Conservation (phyloP, 1,140 invertebrate genomes). For the Zaprionus lachaisei region DNA sequence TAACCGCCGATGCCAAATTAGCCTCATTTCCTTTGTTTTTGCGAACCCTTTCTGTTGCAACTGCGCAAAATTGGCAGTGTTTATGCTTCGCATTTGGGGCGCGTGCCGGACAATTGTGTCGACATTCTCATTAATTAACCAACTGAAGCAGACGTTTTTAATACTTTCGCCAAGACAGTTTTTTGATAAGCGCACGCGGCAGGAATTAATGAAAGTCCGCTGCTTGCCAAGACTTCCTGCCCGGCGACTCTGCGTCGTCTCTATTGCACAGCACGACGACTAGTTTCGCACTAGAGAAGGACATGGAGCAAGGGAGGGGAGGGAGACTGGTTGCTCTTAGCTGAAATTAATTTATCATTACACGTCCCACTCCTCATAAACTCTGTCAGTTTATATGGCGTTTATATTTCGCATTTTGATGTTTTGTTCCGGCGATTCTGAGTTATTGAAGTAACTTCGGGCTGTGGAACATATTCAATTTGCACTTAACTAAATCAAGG, state of each 20-base stretch:
- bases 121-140: constrained; percentile 66
- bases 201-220: constrained; percentile 68
- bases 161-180: constrained; percentile 45
- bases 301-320: not conserved
- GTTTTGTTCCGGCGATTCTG: not conserved
- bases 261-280: constrained; percentile 20
- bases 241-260: constrained; percentile 16
- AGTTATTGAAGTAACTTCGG: not conserved
- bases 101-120: constrained; percentile 25
- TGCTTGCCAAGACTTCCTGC: not conserved
- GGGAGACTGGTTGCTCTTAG: constrained; percentile 11
- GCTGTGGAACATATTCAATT: not conserved
- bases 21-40: too few relatives aligned
- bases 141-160: constrained; percentile 58
- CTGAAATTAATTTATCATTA: constrained; percentile 63
- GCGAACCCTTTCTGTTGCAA: not conserved
- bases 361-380: constrained; percentile 16
- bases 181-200: constrained; percentile 58
- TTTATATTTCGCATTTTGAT: constrained; percentile 5
- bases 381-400: not conserved
- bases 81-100: constrained; percentile 1
- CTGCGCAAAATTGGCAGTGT: not conserved
- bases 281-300: not conserved
- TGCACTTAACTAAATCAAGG: not conserved
- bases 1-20: not conserved